Conservation (phyloP, 2,888 invertebrate species). For the Brenthis hecate region DNA sequence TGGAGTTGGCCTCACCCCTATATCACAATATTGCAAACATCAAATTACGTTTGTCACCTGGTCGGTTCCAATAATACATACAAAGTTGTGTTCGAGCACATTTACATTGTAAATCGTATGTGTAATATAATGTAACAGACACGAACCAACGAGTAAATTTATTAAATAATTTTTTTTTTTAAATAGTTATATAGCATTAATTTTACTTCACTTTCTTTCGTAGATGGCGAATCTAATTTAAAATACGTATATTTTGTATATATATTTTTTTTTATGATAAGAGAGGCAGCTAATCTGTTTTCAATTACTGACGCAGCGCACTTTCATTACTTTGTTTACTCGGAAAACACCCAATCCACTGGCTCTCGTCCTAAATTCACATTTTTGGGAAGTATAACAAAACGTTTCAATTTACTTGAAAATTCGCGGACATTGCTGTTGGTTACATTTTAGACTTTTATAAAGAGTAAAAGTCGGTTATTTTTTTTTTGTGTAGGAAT, state of each 20-base stretch:
- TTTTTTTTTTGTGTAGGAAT: slow-evolving; percentile 29
- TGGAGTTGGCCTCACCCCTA: not conserved
- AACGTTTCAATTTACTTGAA: slow-evolving; percentile 29
- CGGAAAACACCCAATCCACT: slow-evolving; percentile 7
- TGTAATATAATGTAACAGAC: too few species aligned
- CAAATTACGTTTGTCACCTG: not conserved
- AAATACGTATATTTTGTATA: not conserved
- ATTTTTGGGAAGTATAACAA: slow-evolving; percentile 17
- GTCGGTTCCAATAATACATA: too few species aligned
- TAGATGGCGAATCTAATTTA: not conserved
- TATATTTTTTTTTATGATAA: slow-evolving; percentile 2
- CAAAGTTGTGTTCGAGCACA: too few species aligned
- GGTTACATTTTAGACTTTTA: slow-evolving; percentile 26
- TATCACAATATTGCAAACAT: not conserved
- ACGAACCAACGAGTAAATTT: too few species aligned
- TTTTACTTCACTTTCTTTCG: too few species aligned
- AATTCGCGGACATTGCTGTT: slow-evolving; percentile 26
- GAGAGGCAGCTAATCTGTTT: slow-evolving; percentile 1
- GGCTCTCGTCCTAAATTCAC: slow-evolving; percentile 20
- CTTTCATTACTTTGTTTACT: slow-evolving; percentile 11
- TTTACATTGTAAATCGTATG: too few species aligned
- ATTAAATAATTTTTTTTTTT: too few species aligned
- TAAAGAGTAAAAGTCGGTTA: slow-evolving; percentile 23
- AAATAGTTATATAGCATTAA: too few species aligned
- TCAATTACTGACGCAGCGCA: slow-evolving; percentile 18